These are phyloP conservation scores for Cyprinodon brontotheroides DNA, from an alignment of 2,113 vertebrate species.

Conservation along the genomic window DNA sequence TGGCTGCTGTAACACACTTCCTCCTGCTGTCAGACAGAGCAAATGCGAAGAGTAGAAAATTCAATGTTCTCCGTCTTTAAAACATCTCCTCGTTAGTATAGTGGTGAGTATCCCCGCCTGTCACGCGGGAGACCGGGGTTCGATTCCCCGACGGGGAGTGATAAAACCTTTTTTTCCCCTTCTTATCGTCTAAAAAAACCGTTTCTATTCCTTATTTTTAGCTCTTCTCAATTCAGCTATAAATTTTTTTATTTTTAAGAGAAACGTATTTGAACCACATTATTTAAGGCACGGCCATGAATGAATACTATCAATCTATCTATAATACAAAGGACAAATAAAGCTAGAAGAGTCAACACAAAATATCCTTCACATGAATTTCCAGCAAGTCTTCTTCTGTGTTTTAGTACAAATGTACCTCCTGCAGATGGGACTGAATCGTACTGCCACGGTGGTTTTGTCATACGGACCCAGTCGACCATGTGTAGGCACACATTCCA, in stretches of 20 bases:
- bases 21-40: background rate
- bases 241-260: background rate
- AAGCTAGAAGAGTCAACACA: background rate
- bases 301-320: background rate
- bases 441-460: constrained; percentile 76
- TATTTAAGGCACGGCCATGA: background rate
- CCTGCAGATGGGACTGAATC: constrained; percentile 80
- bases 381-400: background rate
- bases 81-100: constrained; percentile 38
- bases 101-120: background rate
- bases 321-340: background rate
- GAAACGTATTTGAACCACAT: background rate
- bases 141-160: constrained; percentile 48
- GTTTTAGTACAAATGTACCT: constrained; percentile 39
- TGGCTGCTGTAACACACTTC: background rate
- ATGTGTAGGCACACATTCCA: constrained; percentile 80
- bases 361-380: background rate
- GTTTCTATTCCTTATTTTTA: background rate
- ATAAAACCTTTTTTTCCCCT: background rate
- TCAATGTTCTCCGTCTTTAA: background rate
- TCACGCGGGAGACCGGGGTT: background rate
- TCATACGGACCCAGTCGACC: constrained; percentile 81
- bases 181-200: accelerated
- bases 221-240: background rate
- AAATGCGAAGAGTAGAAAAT: background rate